Evolutionary conservation across 2,888 invertebrate species (phyloP).

Genomic region (Clostera curtula): DNA sequence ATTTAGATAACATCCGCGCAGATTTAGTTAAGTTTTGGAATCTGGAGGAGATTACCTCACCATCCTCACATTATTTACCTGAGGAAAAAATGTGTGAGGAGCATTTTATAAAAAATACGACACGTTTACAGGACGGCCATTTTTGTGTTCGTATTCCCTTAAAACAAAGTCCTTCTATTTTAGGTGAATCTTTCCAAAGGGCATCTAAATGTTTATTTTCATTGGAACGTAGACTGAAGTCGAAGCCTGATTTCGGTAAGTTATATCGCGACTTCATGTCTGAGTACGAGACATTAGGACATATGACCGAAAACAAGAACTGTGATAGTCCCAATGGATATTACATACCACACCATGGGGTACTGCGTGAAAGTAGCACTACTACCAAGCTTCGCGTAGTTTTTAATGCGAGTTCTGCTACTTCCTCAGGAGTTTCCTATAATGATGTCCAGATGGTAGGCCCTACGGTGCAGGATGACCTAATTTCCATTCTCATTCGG

Average conservation of each 20-base stretch:
- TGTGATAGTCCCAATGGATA: background rate
- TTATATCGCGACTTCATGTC: background rate
- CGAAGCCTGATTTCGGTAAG: background rate
- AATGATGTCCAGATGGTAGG: too few species aligned
- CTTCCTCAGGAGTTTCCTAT: too few species aligned
- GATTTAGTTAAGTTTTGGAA: conserved; percentile 2
- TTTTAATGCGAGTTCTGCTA: too few species aligned
- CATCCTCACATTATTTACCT: conserved; percentile 2
- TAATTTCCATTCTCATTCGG: too few species aligned
- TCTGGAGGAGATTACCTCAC: background rate
- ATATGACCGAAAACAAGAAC: too few species aligned
- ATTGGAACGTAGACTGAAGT: background rate
- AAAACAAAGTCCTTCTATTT: too few species aligned
- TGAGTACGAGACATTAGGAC: background rate
- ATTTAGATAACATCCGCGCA: background rate
- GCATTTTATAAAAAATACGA: too few species aligned
- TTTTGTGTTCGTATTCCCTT: too few species aligned
- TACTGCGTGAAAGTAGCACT: background rate
- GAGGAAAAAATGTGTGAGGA: too few species aligned
- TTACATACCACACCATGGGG: background rate
- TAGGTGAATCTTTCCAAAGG: background rate
- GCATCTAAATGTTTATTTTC: background rate
- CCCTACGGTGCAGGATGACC: too few species aligned
- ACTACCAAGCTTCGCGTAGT: too few species aligned
- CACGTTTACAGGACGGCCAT: too few species aligned